These are phyloP conservation scores for Amblyornis subalaris DNA, from an alignment of 2,113 vertebrate species.

Conservation along the genomic window DNA sequence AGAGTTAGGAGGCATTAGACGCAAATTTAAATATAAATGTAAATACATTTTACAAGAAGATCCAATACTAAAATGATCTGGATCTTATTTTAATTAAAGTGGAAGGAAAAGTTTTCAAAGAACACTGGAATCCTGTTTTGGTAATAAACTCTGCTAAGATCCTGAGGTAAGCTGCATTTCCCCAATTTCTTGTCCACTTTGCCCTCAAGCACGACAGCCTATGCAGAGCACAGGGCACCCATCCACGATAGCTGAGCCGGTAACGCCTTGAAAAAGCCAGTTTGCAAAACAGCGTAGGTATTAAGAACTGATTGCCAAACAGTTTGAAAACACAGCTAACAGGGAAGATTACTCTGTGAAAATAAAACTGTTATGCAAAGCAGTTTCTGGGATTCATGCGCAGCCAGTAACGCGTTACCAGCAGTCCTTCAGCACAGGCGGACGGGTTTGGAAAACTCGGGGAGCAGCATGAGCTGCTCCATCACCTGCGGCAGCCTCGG, in stretches of 20 bases:
- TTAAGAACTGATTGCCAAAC: background rate
- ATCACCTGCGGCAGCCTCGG: background rate
- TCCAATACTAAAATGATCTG: conserved; percentile 9
- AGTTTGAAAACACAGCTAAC: background rate
- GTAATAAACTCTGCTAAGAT: background rate
- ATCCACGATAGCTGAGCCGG: background rate
- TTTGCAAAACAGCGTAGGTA: background rate
- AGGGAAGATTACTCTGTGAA: background rate
- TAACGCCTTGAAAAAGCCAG: background rate
- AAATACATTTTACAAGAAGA: background rate
- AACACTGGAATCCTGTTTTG: background rate
- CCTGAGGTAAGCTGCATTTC: background rate
- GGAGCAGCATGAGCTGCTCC: background rate
- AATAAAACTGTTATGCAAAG: background rate
- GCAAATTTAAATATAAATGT: conserved; percentile 34
- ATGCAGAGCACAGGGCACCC: background rate
- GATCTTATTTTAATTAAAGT: conserved; percentile 29
- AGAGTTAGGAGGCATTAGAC: background rate
- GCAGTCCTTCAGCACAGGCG: background rate
- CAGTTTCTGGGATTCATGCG: background rate
- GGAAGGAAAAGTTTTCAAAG: background rate
- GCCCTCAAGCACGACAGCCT: background rate
- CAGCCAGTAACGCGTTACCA: background rate
- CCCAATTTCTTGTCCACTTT: background rate
- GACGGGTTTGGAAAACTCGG: background rate